Evolutionary conservation across 2,888 invertebrate species (phyloP).

Genomic region (Hyposoter didymator): DNA sequence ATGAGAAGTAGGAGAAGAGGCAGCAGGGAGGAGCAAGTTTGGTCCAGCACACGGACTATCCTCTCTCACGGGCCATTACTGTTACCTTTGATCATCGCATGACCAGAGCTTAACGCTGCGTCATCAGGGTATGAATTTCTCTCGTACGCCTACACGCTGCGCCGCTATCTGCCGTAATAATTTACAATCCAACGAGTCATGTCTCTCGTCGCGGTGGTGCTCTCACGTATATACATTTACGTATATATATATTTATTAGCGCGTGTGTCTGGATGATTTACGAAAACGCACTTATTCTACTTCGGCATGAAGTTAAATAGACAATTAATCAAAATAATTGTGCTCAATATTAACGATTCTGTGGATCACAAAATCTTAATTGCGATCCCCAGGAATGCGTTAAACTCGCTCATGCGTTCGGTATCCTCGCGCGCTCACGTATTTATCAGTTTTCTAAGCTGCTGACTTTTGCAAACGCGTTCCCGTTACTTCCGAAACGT

Average conservation of each 20-base stretch:
- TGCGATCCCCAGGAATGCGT: background rate
- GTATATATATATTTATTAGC: slow-evolving; percentile 23
- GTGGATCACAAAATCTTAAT: no score
- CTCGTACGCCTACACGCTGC: slow-evolving; percentile 73
- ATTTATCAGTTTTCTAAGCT: background rate
- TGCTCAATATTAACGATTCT: background rate
- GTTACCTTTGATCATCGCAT: slow-evolving; percentile 83
- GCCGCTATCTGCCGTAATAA: slow-evolving; percentile 75
- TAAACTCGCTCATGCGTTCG: slow-evolving; percentile 1
- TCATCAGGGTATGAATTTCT: slow-evolving; percentile 84
- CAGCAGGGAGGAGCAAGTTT: slow-evolving; percentile 7
- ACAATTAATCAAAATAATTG: background rate
- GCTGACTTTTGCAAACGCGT: background rate
- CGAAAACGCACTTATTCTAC: slow-evolving; percentile 50
- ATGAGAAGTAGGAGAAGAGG: slow-evolving; percentile 1
- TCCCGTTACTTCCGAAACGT: background rate
- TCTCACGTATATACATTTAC: slow-evolving; percentile 19
- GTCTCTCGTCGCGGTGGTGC: slow-evolving; percentile 62
- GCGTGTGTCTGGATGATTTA: slow-evolving; percentile 46
- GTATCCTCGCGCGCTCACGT: background rate
- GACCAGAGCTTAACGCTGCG: slow-evolving; percentile 82
- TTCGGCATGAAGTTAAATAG: background rate
- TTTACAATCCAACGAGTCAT: slow-evolving; percentile 78
- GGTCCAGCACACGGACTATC: slow-evolving; percentile 76
- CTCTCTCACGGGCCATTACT: slow-evolving; percentile 84